These are phyloP conservation scores for Ceyx erithaca DNA, from an alignment of 2,797 vertebrate species.

Conservation along the genomic window DNA sequence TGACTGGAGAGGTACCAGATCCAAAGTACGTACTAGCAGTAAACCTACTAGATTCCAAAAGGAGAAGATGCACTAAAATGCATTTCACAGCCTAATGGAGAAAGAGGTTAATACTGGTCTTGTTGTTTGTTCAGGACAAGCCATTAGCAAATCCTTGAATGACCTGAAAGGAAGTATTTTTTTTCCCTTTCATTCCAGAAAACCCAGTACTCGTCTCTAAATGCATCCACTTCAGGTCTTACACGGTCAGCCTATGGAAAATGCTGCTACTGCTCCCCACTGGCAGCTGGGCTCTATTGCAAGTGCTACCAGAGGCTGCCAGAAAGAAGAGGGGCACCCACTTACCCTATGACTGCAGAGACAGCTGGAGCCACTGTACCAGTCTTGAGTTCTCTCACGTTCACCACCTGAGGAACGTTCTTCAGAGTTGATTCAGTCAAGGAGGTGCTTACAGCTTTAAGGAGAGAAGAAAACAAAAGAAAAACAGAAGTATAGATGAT, in stretches of 20 bases:
- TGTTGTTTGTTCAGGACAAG: background rate
- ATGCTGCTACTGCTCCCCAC: conserved; percentile 23
- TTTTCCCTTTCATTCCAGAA: background rate
- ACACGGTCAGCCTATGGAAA: background rate
- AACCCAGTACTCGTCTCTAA: background rate
- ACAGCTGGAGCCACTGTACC: conserved; percentile 70
- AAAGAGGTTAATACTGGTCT: background rate
- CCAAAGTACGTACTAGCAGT: background rate
- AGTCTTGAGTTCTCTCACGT: conserved; percentile 89
- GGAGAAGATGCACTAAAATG: background rate
- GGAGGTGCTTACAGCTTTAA: conserved; percentile 75
- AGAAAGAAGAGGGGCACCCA: background rate
- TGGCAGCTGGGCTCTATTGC: background rate
- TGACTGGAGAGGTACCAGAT: background rate
- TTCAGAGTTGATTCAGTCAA: conserved; percentile 92
- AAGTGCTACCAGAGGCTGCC: background rate
- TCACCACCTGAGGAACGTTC: conserved; percentile 91
- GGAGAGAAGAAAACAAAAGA: too few species aligned
- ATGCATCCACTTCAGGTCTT: background rate
- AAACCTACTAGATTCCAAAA: background rate
- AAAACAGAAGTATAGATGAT: background rate
- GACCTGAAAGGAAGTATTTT: background rate
- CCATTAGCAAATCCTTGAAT: conserved; percentile 1
- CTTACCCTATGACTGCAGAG: conserved; percentile 83
- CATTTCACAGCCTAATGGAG: conserved; percentile 14